Base-by-base conservation (phyloP, 1,140 invertebrate species). In the Drosophila navojoa region DNA sequence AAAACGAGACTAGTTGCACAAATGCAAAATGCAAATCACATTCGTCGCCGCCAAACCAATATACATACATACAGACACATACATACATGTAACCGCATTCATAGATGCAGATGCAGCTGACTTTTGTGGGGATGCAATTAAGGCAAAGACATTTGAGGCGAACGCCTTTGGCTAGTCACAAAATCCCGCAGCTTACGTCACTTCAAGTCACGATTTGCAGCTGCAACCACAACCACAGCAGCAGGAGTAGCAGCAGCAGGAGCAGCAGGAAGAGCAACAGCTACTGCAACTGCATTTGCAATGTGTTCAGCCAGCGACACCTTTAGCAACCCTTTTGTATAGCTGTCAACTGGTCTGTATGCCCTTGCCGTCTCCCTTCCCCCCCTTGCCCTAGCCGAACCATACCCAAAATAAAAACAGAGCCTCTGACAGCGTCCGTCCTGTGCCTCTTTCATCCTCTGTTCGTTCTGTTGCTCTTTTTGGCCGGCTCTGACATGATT, bases 401-500 rank as follows among this genome's bases (percentile, higher is more conserved):
- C 42, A 44, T 4, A 6, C 60, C 27, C n/a, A 32, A 7, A 32
- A 32, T 32, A 32, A 5, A 29, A 22, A 35, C 6, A 35, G 35
- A 13, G 40, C 15, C 50, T 6, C 52, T 29, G 52, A 19, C 50
- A 54, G 40, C 5, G 70, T 53, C 52, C 5, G 70, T 53, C 52
- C 62, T 71, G 63, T 29, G 27, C 27, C 27, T 29, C 5, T 29
- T 6, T 5, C 27, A 29, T 29, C 27, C 27, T 29, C 27, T 29
- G 27, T 29, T 29, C 27, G 27, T 82, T 15, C 63, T 76, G 59
- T 57, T 64, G 79, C 84, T 84, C 89, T 89, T 80, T 89, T 84
- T 89, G 57, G 80, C 59, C 64, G 76, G 57, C 69, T 52, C 70
- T 86, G 86, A 82, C 89, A 86, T 86, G 90, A 91, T 91, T 91